Evolutionary conservation across 1,140 invertebrate species (phyloP), one percentile per base, ranked within the genome.

Genomic region (Planococcus citri): DNA sequence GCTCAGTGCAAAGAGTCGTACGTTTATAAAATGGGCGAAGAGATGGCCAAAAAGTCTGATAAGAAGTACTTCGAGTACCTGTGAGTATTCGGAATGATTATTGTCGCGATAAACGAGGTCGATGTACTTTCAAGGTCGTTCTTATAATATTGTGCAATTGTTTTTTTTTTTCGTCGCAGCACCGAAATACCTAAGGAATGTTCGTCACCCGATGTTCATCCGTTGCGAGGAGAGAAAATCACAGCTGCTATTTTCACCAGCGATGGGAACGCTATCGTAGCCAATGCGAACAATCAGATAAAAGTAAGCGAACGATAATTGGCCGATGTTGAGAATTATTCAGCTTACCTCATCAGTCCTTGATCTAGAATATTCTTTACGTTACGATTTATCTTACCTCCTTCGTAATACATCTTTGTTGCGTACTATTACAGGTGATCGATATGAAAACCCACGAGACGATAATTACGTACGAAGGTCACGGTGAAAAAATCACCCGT

Each of bases 21-120:
- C 38, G 69, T 74, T 20, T 74, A 74, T 60, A 73, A 70, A 24
- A 51, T 61, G 51, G 70, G 71, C 12, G 33, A 27, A 24, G 29
- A 25, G 27, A 51, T 71, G 68, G 68, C 67, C 4, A 68, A 68
- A 64, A 64, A 51, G 4, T 51, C 41, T 4, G 2, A 3, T 21
- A 17, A 27, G 4, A 64, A 64, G 24, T 64, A 64, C 24, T 64
- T 64, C 60, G 60, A 64, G 17, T 25, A 25, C 24, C 17, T 64
- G 60, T 64, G 17, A 64, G 60, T 25, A 25, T 60, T n/a, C n/a
- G n/a, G 17, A 20, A 6, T 20, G 17, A 20, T 60, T 20, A 22
- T 64, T 64, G 25, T 6, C 25, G 21, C n/a, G 3, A 24, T 25
- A 25, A 58, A 58, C 17, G 17, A n/a, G 21, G n/a, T 60, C 22